Evolutionary conservation across 2,113 vertebrate genomes (phyloP).

Genomic region (Clinocottus analis): DNA sequence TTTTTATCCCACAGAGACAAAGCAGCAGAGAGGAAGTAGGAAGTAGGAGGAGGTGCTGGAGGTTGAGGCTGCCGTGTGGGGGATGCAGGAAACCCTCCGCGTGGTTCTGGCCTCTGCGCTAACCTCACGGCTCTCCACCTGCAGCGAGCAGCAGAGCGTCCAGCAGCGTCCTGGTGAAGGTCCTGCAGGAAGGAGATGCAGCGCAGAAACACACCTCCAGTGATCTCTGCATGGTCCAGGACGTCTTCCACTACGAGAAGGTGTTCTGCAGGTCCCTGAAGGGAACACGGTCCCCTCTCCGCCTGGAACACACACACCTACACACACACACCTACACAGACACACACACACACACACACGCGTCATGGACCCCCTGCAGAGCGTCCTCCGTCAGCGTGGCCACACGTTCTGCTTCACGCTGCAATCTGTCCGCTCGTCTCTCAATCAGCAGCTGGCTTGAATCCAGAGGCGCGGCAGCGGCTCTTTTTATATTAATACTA

Average conservation of each 20-base stretch:
- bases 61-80: conserved; percentile 42
- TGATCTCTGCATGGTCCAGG: too few species aligned
- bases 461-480: neutral
- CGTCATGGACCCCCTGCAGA: conserved; percentile 16
- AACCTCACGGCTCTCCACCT: conserved; percentile 22
- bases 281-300: conserved; percentile 24
- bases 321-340: neutral
- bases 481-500: too few species aligned
- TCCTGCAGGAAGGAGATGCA: conserved; percentile 6
- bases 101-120: conserved; percentile 48
- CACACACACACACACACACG: neutral
- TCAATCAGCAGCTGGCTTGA: conserved; percentile 16
- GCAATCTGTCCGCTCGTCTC: conserved; percentile 19
- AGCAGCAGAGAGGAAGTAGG: neutral
- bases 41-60: conserved; percentile 22
- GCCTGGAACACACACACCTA: neutral
- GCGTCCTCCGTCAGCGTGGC: neutral
- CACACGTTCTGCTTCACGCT: conserved; percentile 10
- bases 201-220: conserved; percentile 11
- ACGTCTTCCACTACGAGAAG: neutral
- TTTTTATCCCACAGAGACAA: conserved; percentile 56
- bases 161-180: conserved; percentile 26
- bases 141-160: conserved; percentile 14
- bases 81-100: conserved; percentile 31
- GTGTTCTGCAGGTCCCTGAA: conserved; percentile 15